Conservation (phyloP, 2,113 vertebrate species). For the Plestiodon gilberti region DNA sequence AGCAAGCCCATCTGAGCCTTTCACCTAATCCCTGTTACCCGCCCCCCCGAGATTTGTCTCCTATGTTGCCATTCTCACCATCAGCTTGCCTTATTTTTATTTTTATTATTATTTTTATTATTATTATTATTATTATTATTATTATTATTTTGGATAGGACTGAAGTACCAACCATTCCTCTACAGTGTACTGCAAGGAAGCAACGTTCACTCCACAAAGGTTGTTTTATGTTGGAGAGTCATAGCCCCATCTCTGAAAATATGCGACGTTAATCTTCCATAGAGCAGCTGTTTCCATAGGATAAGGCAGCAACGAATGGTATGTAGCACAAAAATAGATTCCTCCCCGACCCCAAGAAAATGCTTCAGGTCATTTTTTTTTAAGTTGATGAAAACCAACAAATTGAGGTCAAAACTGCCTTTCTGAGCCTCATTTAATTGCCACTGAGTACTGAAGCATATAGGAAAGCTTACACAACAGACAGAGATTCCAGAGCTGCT, state of each 20-base stretch:
- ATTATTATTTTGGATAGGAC: no score
- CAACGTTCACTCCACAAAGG: background rate
- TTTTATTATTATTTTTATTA: no score
- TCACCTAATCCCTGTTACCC: background rate
- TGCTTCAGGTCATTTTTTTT: background rate
- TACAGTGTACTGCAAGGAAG: background rate
- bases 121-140: no score
- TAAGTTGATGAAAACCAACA: conserved; percentile 35
- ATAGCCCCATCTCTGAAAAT: conserved; percentile 1
- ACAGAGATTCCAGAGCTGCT: background rate
- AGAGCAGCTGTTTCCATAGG: background rate
- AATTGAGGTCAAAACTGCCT: conserved; percentile 12
- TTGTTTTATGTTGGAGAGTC: conserved; percentile 1
- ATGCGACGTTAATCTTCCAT: conserved; percentile 5
- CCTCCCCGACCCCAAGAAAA: background rate
- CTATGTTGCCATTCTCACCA: background rate
- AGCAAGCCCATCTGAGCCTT: background rate
- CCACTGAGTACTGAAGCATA: background rate
- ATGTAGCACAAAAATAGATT: background rate
- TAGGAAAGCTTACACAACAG: conserved; percentile 6
- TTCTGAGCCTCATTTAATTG: conserved; percentile 19
- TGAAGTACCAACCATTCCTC: background rate
- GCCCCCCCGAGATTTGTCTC: background rate
- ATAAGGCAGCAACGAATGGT: background rate
- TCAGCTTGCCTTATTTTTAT: background rate